A percentile compares a stretch with the other conserved stretches of the same genome.
phyloP scores from a whole-genome alignment of 2,888 invertebrate genomes.

The Altica lythri region DNA sequence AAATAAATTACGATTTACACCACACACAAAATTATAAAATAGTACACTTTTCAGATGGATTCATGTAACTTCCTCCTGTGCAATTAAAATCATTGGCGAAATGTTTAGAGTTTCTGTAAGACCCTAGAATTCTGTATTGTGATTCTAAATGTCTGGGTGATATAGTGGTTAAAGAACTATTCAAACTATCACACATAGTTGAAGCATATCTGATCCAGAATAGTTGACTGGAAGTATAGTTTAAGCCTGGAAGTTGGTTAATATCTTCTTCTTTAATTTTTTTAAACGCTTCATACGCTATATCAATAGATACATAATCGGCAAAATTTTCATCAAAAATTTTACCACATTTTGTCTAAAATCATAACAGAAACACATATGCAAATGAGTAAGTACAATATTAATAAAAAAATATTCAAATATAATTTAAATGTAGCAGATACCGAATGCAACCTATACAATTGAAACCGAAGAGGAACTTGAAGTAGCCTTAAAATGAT shows the following conservation, averaged over 20 bases:
- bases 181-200: conserved; percentile 40
- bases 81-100: conserved; percentile 46
- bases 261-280: conserved; percentile 70
- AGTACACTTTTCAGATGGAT: conserved; percentile 44
- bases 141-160: conserved; percentile 31
- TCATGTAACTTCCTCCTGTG: conserved; percentile 41
- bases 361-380: too few relatives aligned
- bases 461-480: too few relatives aligned
- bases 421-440: not conserved
- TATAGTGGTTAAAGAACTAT: conserved; percentile 11
- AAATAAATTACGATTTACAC: too few relatives aligned
- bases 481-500: too few relatives aligned
- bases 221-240: conserved; percentile 63
- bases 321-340: conserved; percentile 91
- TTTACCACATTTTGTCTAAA: conserved; percentile 75
- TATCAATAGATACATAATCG: conserved; percentile 87
- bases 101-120: conserved; percentile 41
- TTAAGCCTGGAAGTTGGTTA: conserved; percentile 66
- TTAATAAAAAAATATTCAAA: conserved; percentile 1
- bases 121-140: conserved; percentile 38
- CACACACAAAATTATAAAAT: conserved; percentile 31
- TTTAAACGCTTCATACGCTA: conserved; percentile 81
- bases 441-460: too few relatives aligned
- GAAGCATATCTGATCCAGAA: conserved; percentile 55
- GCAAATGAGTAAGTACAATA: conserved; percentile 9